These are phyloP conservation scores for Coelopa pilipes DNA, from an alignment of 2,888 invertebrate genomes.

Conservation along the genomic window DNA sequence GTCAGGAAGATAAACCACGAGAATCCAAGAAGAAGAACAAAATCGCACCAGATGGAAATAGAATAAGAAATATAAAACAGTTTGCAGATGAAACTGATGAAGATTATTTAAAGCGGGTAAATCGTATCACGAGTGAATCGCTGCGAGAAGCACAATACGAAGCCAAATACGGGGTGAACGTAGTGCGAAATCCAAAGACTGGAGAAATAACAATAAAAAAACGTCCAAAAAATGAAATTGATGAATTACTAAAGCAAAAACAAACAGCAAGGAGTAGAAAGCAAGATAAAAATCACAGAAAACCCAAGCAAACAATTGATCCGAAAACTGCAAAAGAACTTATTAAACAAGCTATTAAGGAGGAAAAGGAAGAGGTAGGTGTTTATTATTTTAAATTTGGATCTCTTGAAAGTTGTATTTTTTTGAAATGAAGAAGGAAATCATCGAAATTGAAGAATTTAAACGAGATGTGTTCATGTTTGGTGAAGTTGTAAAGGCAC, in stretches of 20 bases:
- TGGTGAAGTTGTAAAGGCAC: constrained; percentile 80
- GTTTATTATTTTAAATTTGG: neutral
- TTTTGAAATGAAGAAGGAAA: constrained; percentile 53
- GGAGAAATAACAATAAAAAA: constrained; percentile 68
- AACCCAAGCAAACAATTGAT: constrained; percentile 49
- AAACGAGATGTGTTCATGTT: constrained; percentile 76
- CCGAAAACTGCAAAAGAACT: constrained; percentile 56
- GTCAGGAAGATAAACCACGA: constrained; percentile 60
- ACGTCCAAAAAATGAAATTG: constrained; percentile 69
- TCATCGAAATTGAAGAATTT: constrained; percentile 67
- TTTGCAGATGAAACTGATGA: constrained; percentile 72
- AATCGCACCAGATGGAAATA: constrained; percentile 53
- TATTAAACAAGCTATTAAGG: constrained; percentile 61
- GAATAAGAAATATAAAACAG: constrained; percentile 71
- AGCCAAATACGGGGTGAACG: constrained; percentile 72
- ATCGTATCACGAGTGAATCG: constrained; percentile 73
- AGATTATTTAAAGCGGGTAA: constrained; percentile 75
- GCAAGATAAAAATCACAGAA: constrained; percentile 47
- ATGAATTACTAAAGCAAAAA: constrained; percentile 68
- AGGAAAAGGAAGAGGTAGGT: constrained; percentile 56
- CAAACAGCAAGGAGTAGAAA: constrained; percentile 50
- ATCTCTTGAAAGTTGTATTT: neutral
- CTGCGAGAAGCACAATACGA: constrained; percentile 73
- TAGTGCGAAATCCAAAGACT: constrained; percentile 69
- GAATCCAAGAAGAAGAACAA: constrained; percentile 39